Evolutionary conservation across 37 sponge, comb jelly and placozoan species (phyloP), one percentile per base, ranked within the genome.

Genomic region (Crambe crambe): DNA sequence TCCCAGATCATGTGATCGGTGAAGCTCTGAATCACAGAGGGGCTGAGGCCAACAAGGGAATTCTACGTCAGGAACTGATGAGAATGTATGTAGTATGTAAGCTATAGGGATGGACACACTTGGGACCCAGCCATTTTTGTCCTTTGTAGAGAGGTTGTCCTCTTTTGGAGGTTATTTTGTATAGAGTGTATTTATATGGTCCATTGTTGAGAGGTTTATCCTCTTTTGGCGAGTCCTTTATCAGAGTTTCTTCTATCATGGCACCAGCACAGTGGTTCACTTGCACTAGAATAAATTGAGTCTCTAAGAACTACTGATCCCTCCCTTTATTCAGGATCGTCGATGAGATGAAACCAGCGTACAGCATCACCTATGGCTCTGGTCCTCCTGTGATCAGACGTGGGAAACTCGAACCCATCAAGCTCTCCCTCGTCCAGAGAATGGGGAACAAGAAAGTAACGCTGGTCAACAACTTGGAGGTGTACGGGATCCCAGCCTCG

Each of bases 381-480:
- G 42, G 30, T 41, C 31, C 37, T 1, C 21, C 36, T 5, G 23
- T 37, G 26, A 68, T 10, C 5, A 86, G 87, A 68, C 84, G 83
- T 23, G 85, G 85, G 0, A 61, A 58, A 26, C 80, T 80, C 8
- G 72, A 80, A 26, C 80, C 80, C 9, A 8, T 89, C 30, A 41
- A 31, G 36, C 70, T 89, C 23, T 69, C 80, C 31, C 68, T 83
- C 15, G 80, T 51, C 4, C 79, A 67, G 44, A 58, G 89, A 64
- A 66, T 73, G 38, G 80, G 89, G 39, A 89, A 84, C 81, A 89
- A 84, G 76, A 84, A 83, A 35, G 81, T 68, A 17, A 89, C 90
- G n/a, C 42, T 89, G 41, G 83, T 89, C 10, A 80, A 89, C 71
- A 89, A 89, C 63, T 27, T 89, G 22, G 86, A 89, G 30, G 5